phyloP scores from a whole-genome alignment of 1,140 invertebrate genomes.

The Drosophila nebulosa region DNA sequence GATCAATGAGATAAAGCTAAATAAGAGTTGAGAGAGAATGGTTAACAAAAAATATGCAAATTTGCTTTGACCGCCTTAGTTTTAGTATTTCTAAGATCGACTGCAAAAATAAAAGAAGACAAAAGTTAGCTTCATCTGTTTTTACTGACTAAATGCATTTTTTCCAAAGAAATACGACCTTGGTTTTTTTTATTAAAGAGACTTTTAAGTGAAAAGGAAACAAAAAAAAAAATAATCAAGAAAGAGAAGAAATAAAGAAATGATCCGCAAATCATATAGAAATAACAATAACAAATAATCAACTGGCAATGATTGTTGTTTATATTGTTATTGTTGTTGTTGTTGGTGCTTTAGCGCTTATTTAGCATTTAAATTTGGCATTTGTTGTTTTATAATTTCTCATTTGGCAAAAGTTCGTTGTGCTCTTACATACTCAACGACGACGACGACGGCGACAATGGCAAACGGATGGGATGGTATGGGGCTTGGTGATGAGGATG shows the following conservation, averaged over 20 bases:
- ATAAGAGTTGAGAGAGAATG: too few species aligned
- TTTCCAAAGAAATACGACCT: background rate
- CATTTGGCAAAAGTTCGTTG: slow-evolving; percentile 73
- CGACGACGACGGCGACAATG: background rate
- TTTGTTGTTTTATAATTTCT: slow-evolving; percentile 71
- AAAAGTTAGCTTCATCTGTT: too few species aligned
- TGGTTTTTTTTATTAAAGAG: background rate
- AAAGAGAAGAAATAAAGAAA: background rate
- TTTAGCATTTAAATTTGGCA: slow-evolving; percentile 58
- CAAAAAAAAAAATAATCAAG: background rate
- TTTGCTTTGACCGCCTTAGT: too few species aligned
- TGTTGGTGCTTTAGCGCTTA: slow-evolving; percentile 33
- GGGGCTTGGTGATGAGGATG: background rate
- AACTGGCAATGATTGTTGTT: slow-evolving; percentile 13
- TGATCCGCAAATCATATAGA: background rate
- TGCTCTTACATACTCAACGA: slow-evolving; percentile 48
- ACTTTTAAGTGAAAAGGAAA: background rate
- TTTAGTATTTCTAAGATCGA: background rate
- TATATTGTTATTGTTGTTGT: slow-evolving; percentile 19
- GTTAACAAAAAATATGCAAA: too few species aligned
- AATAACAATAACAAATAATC: slow-evolving; percentile 10
- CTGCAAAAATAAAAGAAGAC: background rate
- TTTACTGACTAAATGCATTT: background rate
- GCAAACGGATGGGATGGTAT: background rate
- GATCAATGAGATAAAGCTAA: too few species aligned